Base-by-base conservation (phyloP, 2,113 vertebrate genomes). In the Eulacestoma nigropectus region DNA sequence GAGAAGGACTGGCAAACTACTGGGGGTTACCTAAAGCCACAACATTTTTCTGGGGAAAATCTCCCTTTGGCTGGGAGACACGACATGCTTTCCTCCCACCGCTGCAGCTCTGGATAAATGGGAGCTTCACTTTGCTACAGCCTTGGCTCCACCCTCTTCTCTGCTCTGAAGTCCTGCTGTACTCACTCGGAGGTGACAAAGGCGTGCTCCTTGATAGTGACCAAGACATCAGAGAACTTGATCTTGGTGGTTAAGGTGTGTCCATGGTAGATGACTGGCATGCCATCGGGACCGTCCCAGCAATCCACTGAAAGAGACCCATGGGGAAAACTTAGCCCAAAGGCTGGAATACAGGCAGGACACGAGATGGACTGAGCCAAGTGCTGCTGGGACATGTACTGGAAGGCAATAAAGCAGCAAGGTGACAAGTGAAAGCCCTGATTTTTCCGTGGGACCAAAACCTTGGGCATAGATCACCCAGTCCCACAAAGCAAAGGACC, bases 221-320 rank as follows among this genome's bases (percentile, higher is more conserved):
- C 96, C 80, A 99, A 96, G 69, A 99, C 99, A 2, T 99, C 99
- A 5, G 84, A 98, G 96, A 99, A 99, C 96, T 99, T 99, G 96
- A 99, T 99, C 98, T 99, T 99, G 95, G 99, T 99, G 74, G 99
- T 99, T 62, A 99, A 99, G 27, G 99, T 99, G 97, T 99, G 99
- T 30, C 99, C 99, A 0, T 99, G 99, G 97, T 99, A 99, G 95
- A 99, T 99, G 88, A 99, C 99, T 0, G 99, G 99, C 99, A 99
- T 99, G 86, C 98, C 99, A 33, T 99, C 99, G 0, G 99, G 99
- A 80, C 99, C 99, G 1, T 99, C 99, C 99, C 99, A 99, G 98
- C 99, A 99, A 97, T 99, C 99, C 99, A 99, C 99, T 99, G 97
- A 37, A 98, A 98, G 63, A 92, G 37, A 97, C 30, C 46, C 84